phyloP scores from a whole-genome alignment of 37 sponge, comb jelly and placozoan species.

The Haliclona indistincta region DNA sequence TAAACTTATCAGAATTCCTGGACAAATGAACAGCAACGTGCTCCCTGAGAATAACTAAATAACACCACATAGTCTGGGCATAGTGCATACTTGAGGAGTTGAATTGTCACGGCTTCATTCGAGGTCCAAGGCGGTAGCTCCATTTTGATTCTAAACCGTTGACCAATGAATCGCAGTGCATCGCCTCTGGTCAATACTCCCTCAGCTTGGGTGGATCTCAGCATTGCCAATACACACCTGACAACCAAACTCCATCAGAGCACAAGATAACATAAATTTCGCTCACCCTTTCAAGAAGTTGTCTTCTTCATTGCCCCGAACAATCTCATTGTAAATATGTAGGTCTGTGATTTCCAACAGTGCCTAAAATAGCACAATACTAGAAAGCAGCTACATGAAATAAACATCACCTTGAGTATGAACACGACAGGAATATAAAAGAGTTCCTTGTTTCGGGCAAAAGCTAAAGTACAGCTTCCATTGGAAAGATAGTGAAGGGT shows the following conservation, averaged over 20 bases:
- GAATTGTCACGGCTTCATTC: conserved; percentile 73
- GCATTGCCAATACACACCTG: conserved; percentile 78
- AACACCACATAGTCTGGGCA: neutral
- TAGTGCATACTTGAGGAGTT: conserved; percentile 62
- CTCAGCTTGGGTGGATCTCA: conserved; percentile 41
- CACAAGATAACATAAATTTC: neutral
- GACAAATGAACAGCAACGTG: conserved; percentile 85
- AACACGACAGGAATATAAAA: conserved; percentile 84
- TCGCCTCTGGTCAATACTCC: conserved; percentile 51
- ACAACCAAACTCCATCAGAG: neutral
- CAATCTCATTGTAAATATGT: conserved; percentile 72
- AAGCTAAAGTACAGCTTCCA: conserved; percentile 79
- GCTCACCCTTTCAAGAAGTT: conserved; percentile 75
- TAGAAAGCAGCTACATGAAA: neutral
- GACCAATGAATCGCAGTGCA: conserved; percentile 78
- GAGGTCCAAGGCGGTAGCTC: conserved; percentile 79
- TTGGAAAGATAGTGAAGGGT: conserved; percentile 92
- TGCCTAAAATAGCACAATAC: conserved; percentile 42
- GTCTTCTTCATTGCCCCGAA: conserved; percentile 64
- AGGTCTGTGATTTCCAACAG: conserved; percentile 65
- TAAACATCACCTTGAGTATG: conserved; percentile 80
- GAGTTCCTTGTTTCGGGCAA: conserved; percentile 75
- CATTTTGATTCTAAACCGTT: conserved; percentile 73
- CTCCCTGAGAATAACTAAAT: conserved; percentile 47
- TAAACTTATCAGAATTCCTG: conserved; percentile 88